These are phyloP conservation scores for Tetragnatha versicolor DNA, from an alignment of 1,140 invertebrate genomes.

Conservation along the genomic window DNA sequence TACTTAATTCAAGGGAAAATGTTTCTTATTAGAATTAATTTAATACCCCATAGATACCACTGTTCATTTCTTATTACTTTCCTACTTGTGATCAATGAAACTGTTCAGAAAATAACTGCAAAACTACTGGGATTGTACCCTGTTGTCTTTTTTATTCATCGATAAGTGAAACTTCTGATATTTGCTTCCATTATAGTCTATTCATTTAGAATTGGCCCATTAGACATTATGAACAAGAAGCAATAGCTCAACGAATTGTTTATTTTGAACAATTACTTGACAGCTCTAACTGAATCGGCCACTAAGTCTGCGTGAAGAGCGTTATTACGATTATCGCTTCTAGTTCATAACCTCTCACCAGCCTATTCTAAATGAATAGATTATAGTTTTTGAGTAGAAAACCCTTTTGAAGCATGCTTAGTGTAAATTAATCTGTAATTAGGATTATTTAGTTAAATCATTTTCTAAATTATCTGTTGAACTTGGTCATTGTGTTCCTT, in stretches of 20 bases:
- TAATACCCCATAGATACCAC: neutral
- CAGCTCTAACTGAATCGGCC: no score
- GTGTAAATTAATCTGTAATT: neutral
- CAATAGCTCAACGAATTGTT: no score
- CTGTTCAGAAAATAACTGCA: neutral
- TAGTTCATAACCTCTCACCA: no score
- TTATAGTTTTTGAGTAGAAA: neutral
- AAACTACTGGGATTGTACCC: neutral
- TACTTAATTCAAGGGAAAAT: neutral
- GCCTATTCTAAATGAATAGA: neutral
- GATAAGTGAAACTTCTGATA: neutral
- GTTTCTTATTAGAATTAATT: neutral
- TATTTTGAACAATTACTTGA: no score
- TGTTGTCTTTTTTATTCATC: neutral
- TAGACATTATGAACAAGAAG: no score
- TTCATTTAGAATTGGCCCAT: no score
- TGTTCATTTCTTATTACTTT: neutral
- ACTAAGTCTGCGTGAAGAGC: no score
- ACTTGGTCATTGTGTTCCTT: neutral
- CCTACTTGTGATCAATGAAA: neutral
- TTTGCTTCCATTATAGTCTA: neutral
- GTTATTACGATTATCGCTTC: no score
- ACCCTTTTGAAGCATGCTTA: neutral
- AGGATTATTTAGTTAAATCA: neutral
- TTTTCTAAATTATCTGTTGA: conserved; percentile 19